Evolutionary conservation across 2,797 vertebrate genomes (phyloP).

Genomic region (Hybognathus amarus): DNA sequence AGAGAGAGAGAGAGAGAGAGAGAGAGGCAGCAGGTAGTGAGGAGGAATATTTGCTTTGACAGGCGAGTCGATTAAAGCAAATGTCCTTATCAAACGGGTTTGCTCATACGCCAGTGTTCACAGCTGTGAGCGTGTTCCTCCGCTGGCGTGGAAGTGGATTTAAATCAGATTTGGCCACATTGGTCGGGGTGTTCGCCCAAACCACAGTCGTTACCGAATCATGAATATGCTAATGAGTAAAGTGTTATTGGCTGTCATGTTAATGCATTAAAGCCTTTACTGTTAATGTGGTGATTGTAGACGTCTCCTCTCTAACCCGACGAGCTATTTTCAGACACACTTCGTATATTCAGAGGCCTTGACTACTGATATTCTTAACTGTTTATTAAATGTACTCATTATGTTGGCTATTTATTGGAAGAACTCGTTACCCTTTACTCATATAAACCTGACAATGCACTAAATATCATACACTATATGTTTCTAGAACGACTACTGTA

Average conservation of each 20-base stretch:
- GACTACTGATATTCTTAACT: neutral
- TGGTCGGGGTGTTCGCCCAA: slow-evolving; percentile 23
- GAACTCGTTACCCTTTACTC: neutral
- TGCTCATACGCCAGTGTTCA: slow-evolving; percentile 45
- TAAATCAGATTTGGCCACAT: slow-evolving; percentile 58
- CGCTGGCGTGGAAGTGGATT: slow-evolving; percentile 58
- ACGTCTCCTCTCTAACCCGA: neutral
- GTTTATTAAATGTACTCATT: neutral
- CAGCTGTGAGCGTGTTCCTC: slow-evolving; percentile 50
- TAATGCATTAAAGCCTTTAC: slow-evolving; percentile 60
- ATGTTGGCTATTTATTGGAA: neutral
- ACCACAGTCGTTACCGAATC: slow-evolving; percentile 57
- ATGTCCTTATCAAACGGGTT: slow-evolving; percentile 57
- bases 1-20: neutral
- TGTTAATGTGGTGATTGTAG: slow-evolving; percentile 8
- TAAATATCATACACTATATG: too few relatives aligned
- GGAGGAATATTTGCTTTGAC: slow-evolving; percentile 53
- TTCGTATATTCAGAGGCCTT: too few relatives aligned
- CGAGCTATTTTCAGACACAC: neutral
- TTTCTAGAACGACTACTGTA: too few relatives aligned
- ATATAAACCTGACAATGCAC: neutral
- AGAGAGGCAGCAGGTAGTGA: slow-evolving; percentile 14
- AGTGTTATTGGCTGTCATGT: slow-evolving; percentile 41
- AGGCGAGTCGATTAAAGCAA: slow-evolving; percentile 60
- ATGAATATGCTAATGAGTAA: slow-evolving; percentile 62